Evolutionary conservation across 2,113 vertebrate genomes (phyloP).

Genomic region (Tilapia sparmanii): DNA sequence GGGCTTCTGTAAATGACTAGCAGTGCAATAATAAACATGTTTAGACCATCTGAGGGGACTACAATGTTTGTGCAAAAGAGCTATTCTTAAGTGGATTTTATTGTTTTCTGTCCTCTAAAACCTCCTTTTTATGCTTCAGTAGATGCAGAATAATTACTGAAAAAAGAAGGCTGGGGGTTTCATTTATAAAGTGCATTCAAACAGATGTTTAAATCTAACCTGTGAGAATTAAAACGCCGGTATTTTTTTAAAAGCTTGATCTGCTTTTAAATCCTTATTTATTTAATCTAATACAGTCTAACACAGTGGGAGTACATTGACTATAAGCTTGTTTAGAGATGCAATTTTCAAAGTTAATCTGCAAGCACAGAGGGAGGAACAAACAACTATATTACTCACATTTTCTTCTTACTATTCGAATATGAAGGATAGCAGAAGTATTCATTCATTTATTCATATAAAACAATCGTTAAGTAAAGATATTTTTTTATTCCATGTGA

Average conservation of each 20-base stretch:
- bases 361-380: neutral
- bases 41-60: conserved; percentile 21
- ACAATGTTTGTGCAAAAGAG: conserved; percentile 19
- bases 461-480: neutral
- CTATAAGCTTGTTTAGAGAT: conserved; percentile 7
- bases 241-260: neutral
- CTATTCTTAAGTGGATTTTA: conserved; percentile 40
- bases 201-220: conserved; percentile 29
- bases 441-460: neutral
- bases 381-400: neutral
- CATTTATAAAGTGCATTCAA: conserved; percentile 32
- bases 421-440: neutral
- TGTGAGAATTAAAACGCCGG: conserved; percentile 13
- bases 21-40: neutral
- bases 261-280: conserved; percentile 31
- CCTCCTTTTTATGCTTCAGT: neutral
- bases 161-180: conserved; percentile 4
- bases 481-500: neutral
- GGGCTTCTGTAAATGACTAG: conserved; percentile 13
- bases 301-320: neutral
- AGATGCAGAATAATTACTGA: conserved; percentile 30
- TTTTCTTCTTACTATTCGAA: neutral
- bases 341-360: conserved; percentile 12
- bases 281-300: conserved; percentile 26
- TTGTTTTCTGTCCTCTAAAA: conserved; percentile 27